These are phyloP conservation scores for Pogonophryne albipinna DNA, from an alignment of 2,797 vertebrate species.

Conservation along the genomic window DNA sequence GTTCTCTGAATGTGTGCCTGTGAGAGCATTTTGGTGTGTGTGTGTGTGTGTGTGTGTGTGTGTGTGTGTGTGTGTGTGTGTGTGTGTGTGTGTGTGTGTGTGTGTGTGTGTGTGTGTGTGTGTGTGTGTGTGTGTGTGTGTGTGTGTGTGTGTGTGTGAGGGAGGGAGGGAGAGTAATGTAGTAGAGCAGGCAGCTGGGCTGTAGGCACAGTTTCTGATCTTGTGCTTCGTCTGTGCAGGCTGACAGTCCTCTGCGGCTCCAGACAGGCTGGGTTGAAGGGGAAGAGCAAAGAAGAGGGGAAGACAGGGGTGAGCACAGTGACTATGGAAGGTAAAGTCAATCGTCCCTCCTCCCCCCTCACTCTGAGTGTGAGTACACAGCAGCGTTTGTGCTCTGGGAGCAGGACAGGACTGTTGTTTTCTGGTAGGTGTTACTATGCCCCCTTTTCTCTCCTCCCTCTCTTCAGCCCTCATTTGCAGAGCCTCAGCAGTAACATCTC, in stretches of 20 bases:
- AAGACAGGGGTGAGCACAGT: constrained; percentile 7
- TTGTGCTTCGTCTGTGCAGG: constrained; percentile 52
- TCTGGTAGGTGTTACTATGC: constrained; percentile 67
- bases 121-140: constrained; percentile 40
- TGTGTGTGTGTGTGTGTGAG: constrained; percentile 28
- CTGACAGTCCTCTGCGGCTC: constrained; percentile 61
- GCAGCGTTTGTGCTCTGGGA: constrained; percentile 58
- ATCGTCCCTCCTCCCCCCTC: constrained; percentile 34
- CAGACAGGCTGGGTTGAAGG: constrained; percentile 49
- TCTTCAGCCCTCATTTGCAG: constrained; percentile 70
- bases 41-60: constrained; percentile 41
- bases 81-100: constrained; percentile 41
- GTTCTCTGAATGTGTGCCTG: constrained; percentile 65
- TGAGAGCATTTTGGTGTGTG: constrained; percentile 44
- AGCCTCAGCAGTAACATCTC: constrained; percentile 73
- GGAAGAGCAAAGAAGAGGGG: constrained; percentile 22
- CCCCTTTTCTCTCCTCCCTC: constrained; percentile 55
- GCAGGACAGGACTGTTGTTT: constrained; percentile 65
- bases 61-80: constrained; percentile 41
- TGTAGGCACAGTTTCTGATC: constrained; percentile 66
- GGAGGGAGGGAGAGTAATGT: constrained; percentile 31
- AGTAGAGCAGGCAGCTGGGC: constrained; percentile 57
- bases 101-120: constrained; percentile 41
- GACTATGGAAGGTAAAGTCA: constrained; percentile 65
- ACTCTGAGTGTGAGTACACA: constrained; percentile 29